Conservation (phyloP, 2,797 vertebrate species). For the Crocidura indochinensis region DNA sequence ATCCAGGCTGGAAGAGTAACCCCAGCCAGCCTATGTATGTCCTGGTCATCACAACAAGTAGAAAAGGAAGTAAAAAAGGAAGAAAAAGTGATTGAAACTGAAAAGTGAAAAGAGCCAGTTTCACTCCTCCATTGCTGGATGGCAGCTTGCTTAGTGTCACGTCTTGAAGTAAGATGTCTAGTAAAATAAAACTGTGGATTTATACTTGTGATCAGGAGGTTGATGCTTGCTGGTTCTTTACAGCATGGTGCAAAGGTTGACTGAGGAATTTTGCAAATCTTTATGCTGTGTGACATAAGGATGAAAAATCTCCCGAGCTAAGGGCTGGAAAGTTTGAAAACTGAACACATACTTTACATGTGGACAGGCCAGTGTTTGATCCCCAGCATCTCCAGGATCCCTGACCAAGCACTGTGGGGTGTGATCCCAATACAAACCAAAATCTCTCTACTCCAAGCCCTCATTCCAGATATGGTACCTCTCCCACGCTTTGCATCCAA, state of each 20-base stretch:
- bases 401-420: too few species aligned
- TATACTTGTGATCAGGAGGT: not conserved
- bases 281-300: slow-evolving; percentile 3
- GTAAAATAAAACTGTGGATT: not conserved
- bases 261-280: slow-evolving; percentile 31
- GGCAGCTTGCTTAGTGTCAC: not conserved
- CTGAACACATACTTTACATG: too few species aligned
- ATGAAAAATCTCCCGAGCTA: not conserved
- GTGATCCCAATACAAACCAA: too few species aligned
- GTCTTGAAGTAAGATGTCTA: not conserved
- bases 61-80: not conserved
- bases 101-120: slow-evolving; percentile 18
- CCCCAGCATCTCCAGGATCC: too few species aligned
- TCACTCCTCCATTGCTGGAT: not conserved
- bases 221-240: not conserved
- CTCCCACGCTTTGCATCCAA: not conserved
- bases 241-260: not conserved
- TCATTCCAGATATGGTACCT: not conserved
- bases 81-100: slow-evolving; percentile 46
- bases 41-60: too few species aligned
- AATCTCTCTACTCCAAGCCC: not conserved
- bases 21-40: too few species aligned
- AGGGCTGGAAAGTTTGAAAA: not conserved
- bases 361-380: too few species aligned
- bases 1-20: too few species aligned